Evolutionary conservation across 2,888 invertebrate genomes (phyloP).

Genomic region (Lasioglossum figueresi): DNA sequence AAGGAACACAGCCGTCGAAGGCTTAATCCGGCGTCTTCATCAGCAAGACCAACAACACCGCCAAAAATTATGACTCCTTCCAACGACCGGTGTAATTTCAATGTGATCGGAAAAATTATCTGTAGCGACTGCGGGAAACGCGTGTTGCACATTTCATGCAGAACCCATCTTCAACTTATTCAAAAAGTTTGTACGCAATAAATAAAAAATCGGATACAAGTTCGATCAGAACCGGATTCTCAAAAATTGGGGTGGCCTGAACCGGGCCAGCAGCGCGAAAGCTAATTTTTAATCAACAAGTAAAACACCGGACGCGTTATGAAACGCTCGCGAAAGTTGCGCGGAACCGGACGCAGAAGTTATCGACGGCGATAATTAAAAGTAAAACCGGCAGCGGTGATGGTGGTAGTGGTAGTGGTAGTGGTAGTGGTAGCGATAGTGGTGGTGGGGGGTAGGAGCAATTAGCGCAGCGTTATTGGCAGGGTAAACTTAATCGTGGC

Average conservation of each 20-base stretch:
- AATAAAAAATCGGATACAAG: too few species aligned
- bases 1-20: not conserved
- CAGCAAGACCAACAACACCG: not conserved
- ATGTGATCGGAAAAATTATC: too few species aligned
- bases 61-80: not conserved
- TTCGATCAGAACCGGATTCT: too few species aligned
- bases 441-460: conserved; percentile 44
- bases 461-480: conserved; percentile 62
- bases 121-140: too few species aligned
- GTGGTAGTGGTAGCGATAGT: not conserved
- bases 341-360: not conserved
- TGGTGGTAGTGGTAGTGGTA: not conserved
- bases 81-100: too few species aligned
- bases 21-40: not conserved
- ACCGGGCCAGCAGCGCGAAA: not conserved
- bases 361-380: conserved; percentile 54
- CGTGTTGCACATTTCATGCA: too few species aligned
- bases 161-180: too few species aligned
- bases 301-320: not conserved
- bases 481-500: conserved; percentile 69
- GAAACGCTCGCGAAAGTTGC: not conserved
- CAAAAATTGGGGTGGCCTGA: not conserved
- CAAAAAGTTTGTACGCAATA: too few species aligned
- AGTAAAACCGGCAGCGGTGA: conserved; percentile 32
- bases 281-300: not conserved